A percentile compares a stretch with the other conserved stretches of the same genome.
phyloP scores from a whole-genome alignment of 1,140 invertebrate species.

The Tetramorium parvispinum region DNA sequence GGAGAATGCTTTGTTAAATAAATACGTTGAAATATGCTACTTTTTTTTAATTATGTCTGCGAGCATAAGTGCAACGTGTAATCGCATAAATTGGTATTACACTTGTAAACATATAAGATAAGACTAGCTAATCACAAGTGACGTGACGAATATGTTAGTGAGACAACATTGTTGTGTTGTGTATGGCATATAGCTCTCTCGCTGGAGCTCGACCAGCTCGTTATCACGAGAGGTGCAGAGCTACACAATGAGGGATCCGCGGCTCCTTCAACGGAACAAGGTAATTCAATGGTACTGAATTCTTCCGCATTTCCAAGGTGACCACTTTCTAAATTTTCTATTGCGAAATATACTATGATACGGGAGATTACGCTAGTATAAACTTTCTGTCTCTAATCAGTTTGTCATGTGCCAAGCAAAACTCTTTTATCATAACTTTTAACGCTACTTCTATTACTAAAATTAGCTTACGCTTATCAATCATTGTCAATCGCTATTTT shows the following conservation, averaged over 20 bases:
- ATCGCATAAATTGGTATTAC: slow-evolving; percentile 55
- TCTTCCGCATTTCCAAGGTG: slow-evolving; percentile 47
- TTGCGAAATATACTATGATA: neutral
- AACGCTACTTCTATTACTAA: slow-evolving; percentile 48
- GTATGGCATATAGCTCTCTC: slow-evolving; percentile 87
- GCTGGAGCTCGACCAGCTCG: slow-evolving; percentile 88
- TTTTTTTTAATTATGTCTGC: neutral
- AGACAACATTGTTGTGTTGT: slow-evolving; percentile 85
- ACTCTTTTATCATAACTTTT: neutral
- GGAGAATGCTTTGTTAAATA: neutral
- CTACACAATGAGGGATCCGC: slow-evolving; percentile 87
- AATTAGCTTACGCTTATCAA: slow-evolving; percentile 59
- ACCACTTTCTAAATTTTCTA: slow-evolving; percentile 39
- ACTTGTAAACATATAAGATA: slow-evolving; percentile 51
- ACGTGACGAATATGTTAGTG: slow-evolving; percentile 77
- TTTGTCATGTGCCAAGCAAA: slow-evolving; percentile 30
- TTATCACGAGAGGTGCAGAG: slow-evolving; percentile 88
- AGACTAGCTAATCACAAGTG: slow-evolving; percentile 59
- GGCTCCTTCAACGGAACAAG: slow-evolving; percentile 83
- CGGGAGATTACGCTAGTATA: neutral
- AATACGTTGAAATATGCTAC: neutral
- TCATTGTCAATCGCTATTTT: slow-evolving; percentile 33
- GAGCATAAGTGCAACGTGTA: slow-evolving; percentile 10
- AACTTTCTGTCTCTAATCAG: neutral
- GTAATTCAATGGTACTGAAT: slow-evolving; percentile 77